Percentiles rank a stretch among this genome's conserved stretches.
These are phyloP conservation scores for Nesogale talazaci DNA, from an alignment of 2,113 vertebrate species.

Conservation along the genomic window DNA sequence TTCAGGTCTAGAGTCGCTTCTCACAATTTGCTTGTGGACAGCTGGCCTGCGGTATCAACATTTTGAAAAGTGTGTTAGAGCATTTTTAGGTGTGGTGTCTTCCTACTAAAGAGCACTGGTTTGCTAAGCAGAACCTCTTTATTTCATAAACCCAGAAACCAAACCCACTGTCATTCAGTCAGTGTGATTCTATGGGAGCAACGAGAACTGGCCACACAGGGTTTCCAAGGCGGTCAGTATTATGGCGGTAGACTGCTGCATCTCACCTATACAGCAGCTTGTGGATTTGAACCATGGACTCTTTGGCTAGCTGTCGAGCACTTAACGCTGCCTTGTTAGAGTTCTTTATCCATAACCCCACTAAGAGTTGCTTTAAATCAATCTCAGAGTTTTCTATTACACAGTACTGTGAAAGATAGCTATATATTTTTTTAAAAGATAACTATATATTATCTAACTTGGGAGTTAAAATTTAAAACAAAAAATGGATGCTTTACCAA, in stretches of 20 bases:
- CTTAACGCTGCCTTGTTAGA: not conserved
- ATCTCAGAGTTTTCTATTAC: conserved; percentile 3
- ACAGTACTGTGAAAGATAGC: conserved; percentile 15
- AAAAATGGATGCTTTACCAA: not conserved
- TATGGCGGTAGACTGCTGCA: not conserved
- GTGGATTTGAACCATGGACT: not conserved
- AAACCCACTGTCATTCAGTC: not conserved
- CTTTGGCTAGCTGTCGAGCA: not conserved
- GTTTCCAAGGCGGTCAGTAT: not conserved
- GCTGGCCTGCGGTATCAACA: not conserved
- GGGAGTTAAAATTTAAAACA: not conserved
- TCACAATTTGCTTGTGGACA: conserved; percentile 41
- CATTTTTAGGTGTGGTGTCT: not conserved
- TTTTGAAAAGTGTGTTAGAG: not conserved
- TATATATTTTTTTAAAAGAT: too few species aligned
- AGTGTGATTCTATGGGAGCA: not conserved
- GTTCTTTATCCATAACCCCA: not conserved
- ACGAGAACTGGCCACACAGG: not conserved
- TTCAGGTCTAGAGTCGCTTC: too few species aligned
- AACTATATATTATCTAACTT: conserved; percentile 11
- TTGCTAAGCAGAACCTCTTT: not conserved
- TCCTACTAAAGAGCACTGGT: not conserved
- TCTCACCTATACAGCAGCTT: not conserved
- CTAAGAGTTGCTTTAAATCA: conserved; percentile 7
- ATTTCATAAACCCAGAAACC: not conserved